Conservation (phyloP, 2,113 vertebrate species). For the Heterotis niloticus region DNA sequence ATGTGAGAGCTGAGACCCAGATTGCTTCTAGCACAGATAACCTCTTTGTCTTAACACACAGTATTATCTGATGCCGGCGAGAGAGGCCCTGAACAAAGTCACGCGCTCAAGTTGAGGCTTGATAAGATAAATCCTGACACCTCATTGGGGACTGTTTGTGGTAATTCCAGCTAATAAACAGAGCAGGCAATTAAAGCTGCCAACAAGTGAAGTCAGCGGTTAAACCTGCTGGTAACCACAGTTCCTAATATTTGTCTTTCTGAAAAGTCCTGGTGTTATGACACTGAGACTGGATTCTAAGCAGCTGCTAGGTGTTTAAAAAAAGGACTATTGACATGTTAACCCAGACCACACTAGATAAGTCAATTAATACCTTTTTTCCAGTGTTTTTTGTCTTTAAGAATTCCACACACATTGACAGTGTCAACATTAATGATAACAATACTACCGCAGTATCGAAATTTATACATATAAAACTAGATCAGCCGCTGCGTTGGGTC, state of each 20-base stretch:
- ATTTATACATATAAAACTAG: no score
- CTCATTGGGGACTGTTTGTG: constrained; percentile 22
- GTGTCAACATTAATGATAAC: no score
- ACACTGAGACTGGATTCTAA: neutral
- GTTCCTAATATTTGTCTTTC: constrained; percentile 21
- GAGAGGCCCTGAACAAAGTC: constrained; percentile 23
- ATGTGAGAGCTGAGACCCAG: neutral
- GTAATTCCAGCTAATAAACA: constrained; percentile 36
- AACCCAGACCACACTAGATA: neutral
- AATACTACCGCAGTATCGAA: no score
- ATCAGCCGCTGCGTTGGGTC: no score
- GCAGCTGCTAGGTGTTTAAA: neutral
- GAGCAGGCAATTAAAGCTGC: constrained; percentile 34
- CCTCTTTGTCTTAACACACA: neutral
- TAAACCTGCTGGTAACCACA: constrained; percentile 6
- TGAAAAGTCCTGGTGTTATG: neutral
- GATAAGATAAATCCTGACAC: constrained; percentile 38
- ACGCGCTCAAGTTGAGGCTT: constrained; percentile 26
- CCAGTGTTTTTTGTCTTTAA: no score
- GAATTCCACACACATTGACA: no score
- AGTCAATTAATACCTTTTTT: neutral
- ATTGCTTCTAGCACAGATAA: constrained; percentile 5
- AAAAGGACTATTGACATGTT: neutral
- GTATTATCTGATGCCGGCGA: constrained; percentile 30
- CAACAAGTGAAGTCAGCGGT: constrained; percentile 34